phyloP scores from a whole-genome alignment of 2,797 vertebrate genomes.

The Dicrostonyx torquatus region DNA sequence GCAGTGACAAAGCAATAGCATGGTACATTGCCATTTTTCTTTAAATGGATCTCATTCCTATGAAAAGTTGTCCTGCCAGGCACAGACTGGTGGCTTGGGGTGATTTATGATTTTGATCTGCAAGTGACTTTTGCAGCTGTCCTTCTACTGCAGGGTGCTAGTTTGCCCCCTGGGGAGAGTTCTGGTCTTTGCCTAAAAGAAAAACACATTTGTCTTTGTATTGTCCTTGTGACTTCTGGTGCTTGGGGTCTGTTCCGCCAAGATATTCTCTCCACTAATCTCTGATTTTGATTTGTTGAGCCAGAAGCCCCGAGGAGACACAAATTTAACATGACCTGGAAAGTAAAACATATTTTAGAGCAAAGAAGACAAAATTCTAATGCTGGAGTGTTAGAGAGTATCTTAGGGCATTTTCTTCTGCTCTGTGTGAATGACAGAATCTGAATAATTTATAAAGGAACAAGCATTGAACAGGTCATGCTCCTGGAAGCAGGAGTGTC shows the following conservation, averaged over 20 bases:
- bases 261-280: not conserved
- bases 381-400: not conserved
- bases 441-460: not conserved
- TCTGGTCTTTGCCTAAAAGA: not conserved
- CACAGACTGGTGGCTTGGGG: not conserved
- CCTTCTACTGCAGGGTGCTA: not conserved
- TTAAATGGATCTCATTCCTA: constrained; percentile 2
- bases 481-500: not conserved
- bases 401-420: not conserved
- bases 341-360: not conserved
- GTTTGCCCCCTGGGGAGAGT: not conserved
- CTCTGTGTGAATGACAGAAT: not conserved
- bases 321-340: not conserved
- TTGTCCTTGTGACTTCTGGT: constrained; percentile 9
- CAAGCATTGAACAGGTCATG: not conserved
- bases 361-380: not conserved
- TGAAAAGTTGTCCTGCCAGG: not conserved
- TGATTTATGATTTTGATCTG: constrained; percentile 36
- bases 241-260: not conserved
- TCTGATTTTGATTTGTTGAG: not conserved
- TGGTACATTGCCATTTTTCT: constrained; percentile 12
- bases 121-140: not conserved
- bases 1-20: not conserved
- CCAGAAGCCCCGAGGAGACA: not conserved
- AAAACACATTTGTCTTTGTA: constrained; percentile 11